Base-by-base conservation (phyloP, 2,113 vertebrate genomes). In the Beaufortia kweichowensis region DNA sequence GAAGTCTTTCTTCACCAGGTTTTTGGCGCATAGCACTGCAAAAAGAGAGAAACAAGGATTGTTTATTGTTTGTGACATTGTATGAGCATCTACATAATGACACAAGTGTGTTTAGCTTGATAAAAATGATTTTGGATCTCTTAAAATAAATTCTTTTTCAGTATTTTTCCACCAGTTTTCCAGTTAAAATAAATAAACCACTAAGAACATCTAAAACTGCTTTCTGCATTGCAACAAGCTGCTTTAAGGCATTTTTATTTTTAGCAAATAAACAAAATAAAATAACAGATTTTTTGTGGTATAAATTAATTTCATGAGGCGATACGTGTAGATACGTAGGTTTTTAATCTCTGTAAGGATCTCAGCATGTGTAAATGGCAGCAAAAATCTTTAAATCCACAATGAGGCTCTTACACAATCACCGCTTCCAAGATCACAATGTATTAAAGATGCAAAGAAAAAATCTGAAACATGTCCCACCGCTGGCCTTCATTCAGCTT, bases 1-100 rank as follows among this genome's bases (percentile, higher is more conserved):
- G 91, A 99, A 99, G 89, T 99, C 97, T 91, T 98, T 99, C 94
- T 99, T 99, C 89, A 95, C 96, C 89, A 99, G 93, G 89, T 99
- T 99, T 92, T 99, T 99, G 88, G 96, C 97, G 86, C 97, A 99
- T 81, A 99, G 94, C 85, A 99, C 97, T 99, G 92, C 65, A 86
- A 88, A 57, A 65, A 85, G 53, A 85, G 69, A 85, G 28, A 79
- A 2, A 53, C 12, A 59, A 60, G 19, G 48, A 28, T 14, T 8
- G 10, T 15, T 23, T 2, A 29, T 56, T n/a, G 24, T 56, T 69
- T 35, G 29, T n/a, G 31, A 2, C 2, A 12, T 39, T 56, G 35
- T 3, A 9, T 7, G 6, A 39, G 6, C 35, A 39, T 39, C n/a
- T n/a, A n/a, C n/a, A n/a, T n/a, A n/a, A n/a, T n/a, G n/a, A n/a